These are phyloP conservation scores for Hydrophis major DNA, from an alignment of 2,797 vertebrate species.

Conservation along the genomic window DNA sequence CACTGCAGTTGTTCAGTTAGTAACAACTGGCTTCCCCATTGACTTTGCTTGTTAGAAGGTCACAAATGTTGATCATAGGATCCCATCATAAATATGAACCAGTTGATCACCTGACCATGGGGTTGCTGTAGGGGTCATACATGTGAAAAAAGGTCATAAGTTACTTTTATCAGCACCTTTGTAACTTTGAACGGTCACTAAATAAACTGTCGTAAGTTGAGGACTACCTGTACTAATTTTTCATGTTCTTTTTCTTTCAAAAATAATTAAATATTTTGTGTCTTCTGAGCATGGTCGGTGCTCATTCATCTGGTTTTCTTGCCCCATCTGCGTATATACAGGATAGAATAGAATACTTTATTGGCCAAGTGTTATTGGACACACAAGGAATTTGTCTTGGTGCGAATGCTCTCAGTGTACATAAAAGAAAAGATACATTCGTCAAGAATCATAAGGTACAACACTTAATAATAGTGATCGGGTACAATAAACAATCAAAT, in stretches of 20 bases:
- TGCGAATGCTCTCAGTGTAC: too few relatives aligned
- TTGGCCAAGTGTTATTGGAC: too few relatives aligned
- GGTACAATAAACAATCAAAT: too few relatives aligned
- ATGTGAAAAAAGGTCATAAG: not conserved
- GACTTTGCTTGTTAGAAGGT: too few relatives aligned
- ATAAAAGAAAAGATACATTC: too few relatives aligned
- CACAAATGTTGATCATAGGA: not conserved
- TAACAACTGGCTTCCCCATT: too few relatives aligned
- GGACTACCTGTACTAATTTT: not conserved
- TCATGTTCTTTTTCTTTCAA: not conserved
- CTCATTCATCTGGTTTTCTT: not conserved
- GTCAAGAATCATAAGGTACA: too few relatives aligned
- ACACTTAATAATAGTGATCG: too few relatives aligned
- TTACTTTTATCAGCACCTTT: not conserved
- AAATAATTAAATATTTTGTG: not conserved
- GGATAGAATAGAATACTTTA: too few relatives aligned
- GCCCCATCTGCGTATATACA: not conserved
- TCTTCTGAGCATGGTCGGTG: not conserved
- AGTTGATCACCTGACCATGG: not conserved
- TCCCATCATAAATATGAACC: not conserved
- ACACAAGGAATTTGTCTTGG: too few relatives aligned
- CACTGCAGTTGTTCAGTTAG: too few relatives aligned
- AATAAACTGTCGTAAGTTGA: not conserved
- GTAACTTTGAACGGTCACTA: not conserved
- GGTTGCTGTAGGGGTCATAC: not conserved